Base-by-base conservation (phyloP, 1,140 invertebrate species). In the Planococcus citri region DNA sequence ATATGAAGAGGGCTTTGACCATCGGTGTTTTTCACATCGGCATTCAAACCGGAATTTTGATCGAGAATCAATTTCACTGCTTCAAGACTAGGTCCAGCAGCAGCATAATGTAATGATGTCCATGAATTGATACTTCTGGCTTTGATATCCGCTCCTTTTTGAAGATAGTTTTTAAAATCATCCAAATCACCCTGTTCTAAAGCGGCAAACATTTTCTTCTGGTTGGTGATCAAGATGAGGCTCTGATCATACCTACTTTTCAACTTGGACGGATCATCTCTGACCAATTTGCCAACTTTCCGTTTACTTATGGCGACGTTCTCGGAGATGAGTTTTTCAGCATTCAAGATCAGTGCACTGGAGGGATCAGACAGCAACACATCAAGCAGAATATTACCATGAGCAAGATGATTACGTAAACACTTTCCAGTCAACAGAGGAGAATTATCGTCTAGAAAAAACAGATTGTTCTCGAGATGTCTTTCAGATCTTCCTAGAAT, bases 101-200 rank as follows among this genome's bases (percentile, higher is more conserved):
- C 71, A 51, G 74, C 73, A 10, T 73, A 69, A 38, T 82, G 80
- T 64, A 83, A 74, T 0, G n/a, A n/a, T n/a, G n/a, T n/a, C n/a
- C 20, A 9, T n/a, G 9, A 6, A 61, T 6, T 61, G 8, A 21
- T 6, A 9, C n/a, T 21, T 61, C 24, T 21, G 24, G 20, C n/a
- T 9, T 6, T 21, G 9, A 21, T 20, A 61, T n/a, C n/a, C 20
- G 58, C n/a, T 61, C 24, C n/a, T 61, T 20, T 61, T 61, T 24
- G 24, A 9, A 21, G n/a, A 21, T 20, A 9, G 58, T 61, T n/a
- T 21, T 9, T 9, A 6, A n/a, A 61, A 6, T 61, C 24, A 61
- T 20, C 8, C n/a, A 9, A 6, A 51, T 51, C n/a, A 12, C 38
- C 38, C n/a, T 51, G 10, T 10, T 12, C 38, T 10, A 51, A n/a